phyloP scores from a whole-genome alignment of 2,888 invertebrate genomes.

The Mamestra brassicae region DNA sequence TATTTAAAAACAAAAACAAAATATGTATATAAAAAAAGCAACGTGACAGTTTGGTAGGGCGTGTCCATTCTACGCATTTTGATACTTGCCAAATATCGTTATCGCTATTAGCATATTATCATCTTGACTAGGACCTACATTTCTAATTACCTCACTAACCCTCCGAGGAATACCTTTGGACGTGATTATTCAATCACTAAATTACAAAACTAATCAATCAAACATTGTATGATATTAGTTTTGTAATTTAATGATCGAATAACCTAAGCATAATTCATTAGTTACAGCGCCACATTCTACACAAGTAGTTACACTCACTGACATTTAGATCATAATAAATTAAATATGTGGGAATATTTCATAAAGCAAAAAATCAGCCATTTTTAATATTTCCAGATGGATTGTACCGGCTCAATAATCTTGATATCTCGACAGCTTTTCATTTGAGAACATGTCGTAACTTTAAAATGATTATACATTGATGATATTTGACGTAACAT shows the following conservation, averaged over 20 bases:
- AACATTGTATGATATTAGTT: neutral
- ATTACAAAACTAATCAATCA: too few relatives aligned
- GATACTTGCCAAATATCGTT: neutral
- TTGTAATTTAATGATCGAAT: neutral
- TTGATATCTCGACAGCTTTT: neutral
- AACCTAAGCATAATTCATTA: neutral
- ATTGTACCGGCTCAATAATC: neutral
- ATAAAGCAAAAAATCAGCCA: neutral
- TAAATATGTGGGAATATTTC: neutral
- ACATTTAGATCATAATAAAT: neutral
- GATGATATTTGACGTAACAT: neutral
- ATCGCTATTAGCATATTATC: neutral
- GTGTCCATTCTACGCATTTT: neutral
- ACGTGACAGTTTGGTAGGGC: neutral
- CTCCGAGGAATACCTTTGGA: neutral
- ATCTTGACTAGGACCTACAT: neutral
- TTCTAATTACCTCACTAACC: neutral
- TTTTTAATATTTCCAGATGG: neutral
- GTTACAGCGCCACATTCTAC: neutral
- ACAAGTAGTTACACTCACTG: neutral
- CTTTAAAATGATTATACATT: neutral
- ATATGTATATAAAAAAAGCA: too few relatives aligned
- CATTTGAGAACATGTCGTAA: neutral
- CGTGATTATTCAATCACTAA: too few relatives aligned
- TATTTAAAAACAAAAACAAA: too few relatives aligned